Conservation (phyloP, 2,113 vertebrate genomes). For the Melanocharis versteri region DNA sequence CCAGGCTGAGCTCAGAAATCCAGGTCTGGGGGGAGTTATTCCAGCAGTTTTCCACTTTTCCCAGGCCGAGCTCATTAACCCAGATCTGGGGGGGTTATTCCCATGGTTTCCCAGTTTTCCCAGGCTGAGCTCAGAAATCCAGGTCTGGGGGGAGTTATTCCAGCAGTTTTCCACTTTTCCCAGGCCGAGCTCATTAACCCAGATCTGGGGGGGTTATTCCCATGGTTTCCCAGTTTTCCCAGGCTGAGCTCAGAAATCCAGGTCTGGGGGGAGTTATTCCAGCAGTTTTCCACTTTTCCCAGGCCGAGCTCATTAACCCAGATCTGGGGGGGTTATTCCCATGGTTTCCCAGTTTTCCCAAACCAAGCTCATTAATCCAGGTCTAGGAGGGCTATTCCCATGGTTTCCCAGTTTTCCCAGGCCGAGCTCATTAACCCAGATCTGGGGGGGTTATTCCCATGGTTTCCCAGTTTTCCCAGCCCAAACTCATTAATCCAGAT, state of each 20-base stretch:
- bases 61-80: neutral
- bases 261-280: neutral
- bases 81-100: neutral
- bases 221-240: neutral
- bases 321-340: neutral
- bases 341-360: neutral
- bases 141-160: neutral
- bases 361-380: neutral
- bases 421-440: neutral
- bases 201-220: neutral
- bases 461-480: neutral
- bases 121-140: neutral
- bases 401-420: neutral
- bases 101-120: neutral
- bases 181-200: neutral
- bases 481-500: neutral
- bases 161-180: neutral
- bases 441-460: neutral
- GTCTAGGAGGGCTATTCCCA: neutral
- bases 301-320: neutral
- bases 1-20: no score
- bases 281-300: neutral
- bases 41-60: neutral
- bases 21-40: neutral
- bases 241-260: neutral